Conservation (phyloP, 2,113 vertebrate species). For the Takifugu bimaculatus region DNA sequence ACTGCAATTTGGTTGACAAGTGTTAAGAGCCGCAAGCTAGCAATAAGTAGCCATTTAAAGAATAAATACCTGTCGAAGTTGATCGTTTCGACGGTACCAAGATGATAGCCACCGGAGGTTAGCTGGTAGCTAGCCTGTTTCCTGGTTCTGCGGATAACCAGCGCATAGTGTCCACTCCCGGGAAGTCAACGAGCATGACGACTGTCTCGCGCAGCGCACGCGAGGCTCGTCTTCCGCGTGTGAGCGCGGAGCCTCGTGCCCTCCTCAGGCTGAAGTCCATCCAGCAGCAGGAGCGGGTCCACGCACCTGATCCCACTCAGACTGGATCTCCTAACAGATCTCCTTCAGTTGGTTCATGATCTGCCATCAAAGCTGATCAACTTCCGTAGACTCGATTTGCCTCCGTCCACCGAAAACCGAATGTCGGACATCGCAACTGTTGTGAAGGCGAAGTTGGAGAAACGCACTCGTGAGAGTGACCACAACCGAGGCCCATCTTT, state of each 20-base stretch:
- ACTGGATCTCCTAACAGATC: no score
- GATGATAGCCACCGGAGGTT: not conserved
- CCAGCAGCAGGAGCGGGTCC: not conserved
- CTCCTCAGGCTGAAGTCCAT: constrained; percentile 32
- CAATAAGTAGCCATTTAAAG: not conserved
- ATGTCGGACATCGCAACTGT: no score
- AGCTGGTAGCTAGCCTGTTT: constrained; percentile 25
- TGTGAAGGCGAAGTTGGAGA: no score
- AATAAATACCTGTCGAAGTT: constrained; percentile 37
- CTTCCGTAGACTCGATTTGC: no score
- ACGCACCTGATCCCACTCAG: no score
- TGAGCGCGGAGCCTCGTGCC: constrained; percentile 16
- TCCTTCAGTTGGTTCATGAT: no score
- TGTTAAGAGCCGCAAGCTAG: not conserved
- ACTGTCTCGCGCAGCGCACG: constrained; percentile 28
- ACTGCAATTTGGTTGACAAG: no score
- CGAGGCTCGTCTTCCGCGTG: constrained; percentile 41
- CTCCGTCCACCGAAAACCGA: no score
- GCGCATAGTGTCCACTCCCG: constrained; percentile 17
- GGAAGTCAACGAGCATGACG: constrained; percentile 1
- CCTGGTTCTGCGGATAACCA: constrained; percentile 6
- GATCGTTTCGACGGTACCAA: not conserved
- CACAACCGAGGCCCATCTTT: no score
- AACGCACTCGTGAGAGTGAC: no score
- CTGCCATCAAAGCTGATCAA: no score